Evolutionary conservation across 2,888 invertebrate genomes (phyloP).

Genomic region (Sinhomidia bicolor): DNA sequence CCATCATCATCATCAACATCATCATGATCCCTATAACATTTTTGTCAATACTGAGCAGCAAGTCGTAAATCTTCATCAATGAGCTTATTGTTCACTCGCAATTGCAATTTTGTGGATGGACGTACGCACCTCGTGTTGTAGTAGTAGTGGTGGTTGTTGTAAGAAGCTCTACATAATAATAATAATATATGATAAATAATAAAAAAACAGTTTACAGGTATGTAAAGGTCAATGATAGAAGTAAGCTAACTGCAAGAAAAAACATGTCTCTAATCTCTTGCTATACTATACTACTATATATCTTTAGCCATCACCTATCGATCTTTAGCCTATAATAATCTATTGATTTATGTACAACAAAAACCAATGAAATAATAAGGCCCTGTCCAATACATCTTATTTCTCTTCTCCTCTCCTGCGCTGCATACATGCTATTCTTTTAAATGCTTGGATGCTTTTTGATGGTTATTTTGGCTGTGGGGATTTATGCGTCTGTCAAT

Average conservation of each 20-base stretch:
- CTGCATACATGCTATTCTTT: neutral
- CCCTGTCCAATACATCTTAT: neutral
- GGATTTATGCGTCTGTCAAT: slow-evolving; percentile 14
- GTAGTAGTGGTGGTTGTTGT: neutral
- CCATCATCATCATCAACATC: neutral
- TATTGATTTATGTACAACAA: neutral
- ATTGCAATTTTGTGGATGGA: neutral
- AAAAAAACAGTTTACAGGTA: neutral
- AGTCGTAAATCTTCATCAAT: slow-evolving; percentile 45
- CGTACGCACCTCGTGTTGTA: neutral
- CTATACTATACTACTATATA: neutral
- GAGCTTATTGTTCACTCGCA: neutral
- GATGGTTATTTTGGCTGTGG: neutral
- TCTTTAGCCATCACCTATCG: neutral
- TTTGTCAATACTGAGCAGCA: slow-evolving; percentile 23
- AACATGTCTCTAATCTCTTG: too few species aligned
- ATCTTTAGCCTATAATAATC: neutral
- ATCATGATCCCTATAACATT: slow-evolving; percentile 16
- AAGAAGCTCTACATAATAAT: neutral
- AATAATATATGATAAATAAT: too few species aligned
- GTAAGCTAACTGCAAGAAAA: neutral
- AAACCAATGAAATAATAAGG: slow-evolving; percentile 6
- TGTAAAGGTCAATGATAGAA: slow-evolving; percentile 1
- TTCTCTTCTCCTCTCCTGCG: neutral
- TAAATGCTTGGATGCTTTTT: neutral